Base-by-base conservation (phyloP, 2,113 vertebrate species). In the Oostethus manadensis region DNA sequence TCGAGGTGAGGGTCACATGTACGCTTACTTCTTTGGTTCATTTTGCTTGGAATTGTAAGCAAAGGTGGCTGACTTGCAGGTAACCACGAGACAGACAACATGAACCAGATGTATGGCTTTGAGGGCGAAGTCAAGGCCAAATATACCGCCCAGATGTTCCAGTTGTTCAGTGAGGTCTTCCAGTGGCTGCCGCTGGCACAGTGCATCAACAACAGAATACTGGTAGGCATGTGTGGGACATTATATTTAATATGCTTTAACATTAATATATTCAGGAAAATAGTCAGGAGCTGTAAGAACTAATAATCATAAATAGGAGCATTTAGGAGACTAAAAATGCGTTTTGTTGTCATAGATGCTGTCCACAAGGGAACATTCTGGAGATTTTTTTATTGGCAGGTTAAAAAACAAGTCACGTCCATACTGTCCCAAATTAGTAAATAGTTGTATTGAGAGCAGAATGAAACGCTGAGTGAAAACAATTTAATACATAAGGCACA, bases 101-200 rank as follows among this genome's bases (percentile, higher is more conserved):
- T 98, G 95, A 98, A 98, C 86, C 94, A 98, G 85, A 98, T 98
- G 92, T 98, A 98, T 1, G 95, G 95, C 3, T 98, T 97, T 18
- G 95, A 98, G 80, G 95, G 95, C 0, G 95, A 97, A 68, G 94
- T 98, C 61, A 98, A 96, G 70, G 95, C 95, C 86, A 98, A 98
- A 76, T 98, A 96, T 88, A 96, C 94, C 0, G 89, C 92, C 0
- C 95, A 97, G 90, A 98, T 98, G 95, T 98, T 95, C 33, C 92
- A 95, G 72, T 92, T 98, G 8, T 98, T 98, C 87, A 96, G 94
- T 0, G 95, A 97, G 78, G 95, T 97, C 71, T 97, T 98, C 56
- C 93, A 98, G 89, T 98, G 95, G 95, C 91, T 98, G 21, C 94
- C 95, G 0, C 89, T 97, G 43, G 92, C 93, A 1, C 93, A 95